Base-by-base conservation (phyloP, 2,113 vertebrate species). In the Anolis sagrei region DNA sequence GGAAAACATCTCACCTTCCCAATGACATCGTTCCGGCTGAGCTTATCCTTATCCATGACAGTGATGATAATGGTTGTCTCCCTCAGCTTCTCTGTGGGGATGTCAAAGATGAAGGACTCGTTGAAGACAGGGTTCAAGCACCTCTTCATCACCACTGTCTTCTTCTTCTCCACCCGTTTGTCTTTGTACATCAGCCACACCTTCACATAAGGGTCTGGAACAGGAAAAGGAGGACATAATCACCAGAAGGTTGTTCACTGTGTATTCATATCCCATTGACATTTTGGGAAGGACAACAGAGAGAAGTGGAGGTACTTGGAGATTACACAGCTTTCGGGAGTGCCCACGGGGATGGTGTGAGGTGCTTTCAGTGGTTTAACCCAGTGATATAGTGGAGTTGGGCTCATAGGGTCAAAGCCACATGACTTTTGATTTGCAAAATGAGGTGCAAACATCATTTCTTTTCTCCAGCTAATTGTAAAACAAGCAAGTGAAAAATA, bases 161-260 rank as follows among this genome's bases (percentile, higher is more conserved):
- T 99, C 95, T 99, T 99, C 96, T 99, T 99, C 94, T 99, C 99
- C 64, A 99, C 98, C 23, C 98, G 96, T 93, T 98, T 99, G 95
- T 99, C 99, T 94, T 99, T 99, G 95, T 99, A 98, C 99, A 99
- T 99, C 92, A 99, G 96, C 98, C 99, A 99, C 93, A 99, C 97
- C 94, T 99, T 99, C 91, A 99, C 99, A 0, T 99, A 99, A 79
- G 99, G 99, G 91, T 99, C 99, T 99, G 92, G 32, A 6, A 0
- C 5, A 7, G 51, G 58, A 74, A 66, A 18, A 32, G 13, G 14
- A 6, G n/a, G 1, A 2, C 32, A 51, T 9, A n/a, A 51, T 77
- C 66, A 76, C n/a, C 23, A 11, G 83, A 1, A 69, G 27, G 29
- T 4, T 23, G 66, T n/a, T 62, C 14, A 19, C 32, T 32, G 29